A percentile compares a stretch with the other conserved stretches of the same genome.
These are phyloP conservation scores for Coranthus polyacanthus DNA, from an alignment of 2,797 vertebrate species.

Conservation along the genomic window DNA sequence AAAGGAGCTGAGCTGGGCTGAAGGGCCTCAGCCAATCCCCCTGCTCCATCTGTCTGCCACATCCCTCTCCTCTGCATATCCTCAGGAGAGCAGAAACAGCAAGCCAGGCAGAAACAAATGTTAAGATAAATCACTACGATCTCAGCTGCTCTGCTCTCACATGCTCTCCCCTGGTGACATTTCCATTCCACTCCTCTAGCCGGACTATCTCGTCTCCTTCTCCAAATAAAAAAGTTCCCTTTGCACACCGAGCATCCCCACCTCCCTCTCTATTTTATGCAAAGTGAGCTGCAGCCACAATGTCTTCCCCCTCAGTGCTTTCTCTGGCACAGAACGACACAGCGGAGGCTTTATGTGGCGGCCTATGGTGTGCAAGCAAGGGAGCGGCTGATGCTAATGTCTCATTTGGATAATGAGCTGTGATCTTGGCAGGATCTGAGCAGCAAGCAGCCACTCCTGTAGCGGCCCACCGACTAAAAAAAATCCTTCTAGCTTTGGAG, in stretches of 20 bases:
- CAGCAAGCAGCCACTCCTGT: conserved; percentile 56
- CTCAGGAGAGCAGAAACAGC: conserved; percentile 76
- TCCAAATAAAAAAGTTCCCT: conserved; percentile 41
- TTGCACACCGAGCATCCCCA: conserved; percentile 27
- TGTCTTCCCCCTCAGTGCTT: conserved; percentile 45
- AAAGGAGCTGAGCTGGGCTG: conserved; percentile 53
- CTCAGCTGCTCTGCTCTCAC: conserved; percentile 69
- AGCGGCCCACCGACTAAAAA: too few relatives aligned
- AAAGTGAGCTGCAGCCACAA: conserved; percentile 46
- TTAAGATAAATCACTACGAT: conserved; percentile 80
- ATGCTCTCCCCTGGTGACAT: conserved; percentile 71
- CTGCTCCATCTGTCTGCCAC: conserved; percentile 75
- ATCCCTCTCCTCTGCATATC: conserved; percentile 67
- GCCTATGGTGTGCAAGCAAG: conserved; percentile 48
- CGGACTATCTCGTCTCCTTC: conserved; percentile 43
- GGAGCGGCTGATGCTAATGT: conserved; percentile 76
- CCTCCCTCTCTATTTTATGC: conserved; percentile 54
- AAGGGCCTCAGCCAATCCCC: conserved; percentile 66
- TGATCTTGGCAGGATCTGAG: conserved; percentile 70
- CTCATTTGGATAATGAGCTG: conserved; percentile 86
- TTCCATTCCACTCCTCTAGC: conserved; percentile 74
- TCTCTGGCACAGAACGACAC: conserved; percentile 46
- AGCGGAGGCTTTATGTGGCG: conserved; percentile 58
- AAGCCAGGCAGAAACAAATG: conserved; percentile 79
- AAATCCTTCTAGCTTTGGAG: conserved; percentile 34